These are phyloP conservation scores for Oscheius onirici DNA, from an alignment of 2,888 invertebrate species.

Conservation along the genomic window DNA sequence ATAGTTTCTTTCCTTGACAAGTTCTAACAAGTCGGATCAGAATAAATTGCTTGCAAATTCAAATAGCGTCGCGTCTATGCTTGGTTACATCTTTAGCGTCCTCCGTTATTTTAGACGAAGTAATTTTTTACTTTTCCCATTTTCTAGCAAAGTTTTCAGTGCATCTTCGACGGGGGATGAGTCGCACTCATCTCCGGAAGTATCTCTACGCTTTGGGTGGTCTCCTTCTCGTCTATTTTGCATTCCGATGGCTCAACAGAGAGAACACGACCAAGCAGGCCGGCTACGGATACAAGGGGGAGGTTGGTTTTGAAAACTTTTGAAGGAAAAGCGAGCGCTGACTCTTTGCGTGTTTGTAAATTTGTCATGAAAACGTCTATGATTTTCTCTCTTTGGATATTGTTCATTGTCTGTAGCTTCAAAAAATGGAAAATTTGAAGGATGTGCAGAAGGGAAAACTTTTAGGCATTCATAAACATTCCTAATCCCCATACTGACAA, in stretches of 20 bases:
- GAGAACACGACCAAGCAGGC: slow-evolving; percentile 8
- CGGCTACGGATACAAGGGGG: slow-evolving; percentile 28
- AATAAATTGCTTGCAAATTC: too few relatives aligned
- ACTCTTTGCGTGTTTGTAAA: too few relatives aligned
- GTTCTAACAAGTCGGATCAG: too few relatives aligned
- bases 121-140: background rate
- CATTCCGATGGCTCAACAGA: slow-evolving; percentile 49
- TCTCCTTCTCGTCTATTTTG: slow-evolving; percentile 54
- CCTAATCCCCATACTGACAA: too few relatives aligned
- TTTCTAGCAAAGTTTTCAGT: slow-evolving; percentile 33
- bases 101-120: background rate
- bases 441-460: too few relatives aligned
- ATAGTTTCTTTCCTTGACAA: background rate
- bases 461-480: too few relatives aligned
- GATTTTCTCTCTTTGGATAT: too few relatives aligned
- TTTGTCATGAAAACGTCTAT: too few relatives aligned
- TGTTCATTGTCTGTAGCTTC: too few relatives aligned
- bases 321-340: too few relatives aligned
- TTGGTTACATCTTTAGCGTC: background rate
- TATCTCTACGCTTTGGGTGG: slow-evolving; percentile 54
- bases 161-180: slow-evolving; percentile 43
- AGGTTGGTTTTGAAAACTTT: slow-evolving; percentile 24
- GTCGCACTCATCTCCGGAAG: slow-evolving; percentile 50
- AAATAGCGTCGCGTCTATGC: background rate
- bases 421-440: too few relatives aligned